phyloP scores from a whole-genome alignment of 1,140 invertebrate species.

The Tetragnatha versicolor region DNA sequence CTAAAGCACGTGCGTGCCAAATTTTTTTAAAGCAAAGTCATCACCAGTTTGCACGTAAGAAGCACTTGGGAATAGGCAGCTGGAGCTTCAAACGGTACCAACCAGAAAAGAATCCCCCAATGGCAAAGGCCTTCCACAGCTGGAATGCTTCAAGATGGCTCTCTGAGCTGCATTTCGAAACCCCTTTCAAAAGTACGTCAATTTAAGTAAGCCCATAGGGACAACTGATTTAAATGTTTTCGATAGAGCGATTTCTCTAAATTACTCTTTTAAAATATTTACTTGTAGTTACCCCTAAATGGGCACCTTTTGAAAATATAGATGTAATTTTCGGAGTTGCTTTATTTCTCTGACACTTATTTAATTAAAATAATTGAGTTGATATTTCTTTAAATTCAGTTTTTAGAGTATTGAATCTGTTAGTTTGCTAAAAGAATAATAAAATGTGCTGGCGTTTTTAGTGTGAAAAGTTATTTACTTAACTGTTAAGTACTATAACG shows the following conservation, averaged over 20 bases:
- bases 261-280: conserved; percentile 41
- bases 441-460: too few relatives aligned
- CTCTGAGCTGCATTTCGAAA: neutral
- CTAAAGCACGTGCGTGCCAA: conserved; percentile 7
- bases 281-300: neutral
- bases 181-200: conserved; percentile 3
- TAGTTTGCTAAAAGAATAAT: too few relatives aligned
- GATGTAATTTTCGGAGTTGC: too few relatives aligned
- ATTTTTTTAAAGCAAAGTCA: conserved; percentile 40
- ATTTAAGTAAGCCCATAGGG: conserved; percentile 26
- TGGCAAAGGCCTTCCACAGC: neutral
- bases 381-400: too few relatives aligned
- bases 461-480: too few relatives aligned
- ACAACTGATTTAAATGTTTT: conserved; percentile 38
- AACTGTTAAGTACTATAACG: too few relatives aligned
- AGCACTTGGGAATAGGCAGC: conserved; percentile 27
- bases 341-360: too few relatives aligned
- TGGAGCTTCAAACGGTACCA: conserved; percentile 17
- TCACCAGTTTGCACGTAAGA: conserved; percentile 40
- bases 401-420: too few relatives aligned
- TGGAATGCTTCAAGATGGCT: conserved; percentile 40
- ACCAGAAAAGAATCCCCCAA: conserved; percentile 34
- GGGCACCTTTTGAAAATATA: too few relatives aligned
- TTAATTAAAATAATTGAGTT: too few relatives aligned
- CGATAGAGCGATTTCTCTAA: neutral